These are phyloP conservation scores for Eclectus roratus DNA, from an alignment of 2,113 vertebrate genomes.

Conservation along the genomic window DNA sequence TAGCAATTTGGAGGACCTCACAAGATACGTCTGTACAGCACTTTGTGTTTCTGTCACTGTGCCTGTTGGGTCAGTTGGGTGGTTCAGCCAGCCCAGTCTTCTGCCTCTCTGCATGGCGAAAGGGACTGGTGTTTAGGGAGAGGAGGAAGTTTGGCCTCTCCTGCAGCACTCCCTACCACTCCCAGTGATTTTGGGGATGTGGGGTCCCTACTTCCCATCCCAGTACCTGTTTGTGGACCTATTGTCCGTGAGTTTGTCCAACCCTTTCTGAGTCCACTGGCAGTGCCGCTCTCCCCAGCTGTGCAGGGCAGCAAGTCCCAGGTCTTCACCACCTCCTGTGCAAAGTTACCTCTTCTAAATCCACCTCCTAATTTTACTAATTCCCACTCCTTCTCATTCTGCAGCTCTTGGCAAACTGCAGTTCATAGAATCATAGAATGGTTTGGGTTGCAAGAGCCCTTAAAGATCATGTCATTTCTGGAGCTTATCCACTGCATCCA, in stretches of 20 bases:
- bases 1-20: neutral
- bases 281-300: neutral
- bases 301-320: neutral
- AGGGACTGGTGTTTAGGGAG: neutral
- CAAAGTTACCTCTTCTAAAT: neutral
- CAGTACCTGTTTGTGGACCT: neutral
- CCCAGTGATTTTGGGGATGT: neutral
- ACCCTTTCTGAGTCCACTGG: neutral
- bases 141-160: neutral
- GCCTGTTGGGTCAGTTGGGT: fast-evolving
- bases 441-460: neutral
- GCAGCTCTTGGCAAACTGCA: neutral
- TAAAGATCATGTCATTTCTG: neutral
- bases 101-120: neutral
- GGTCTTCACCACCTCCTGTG: neutral
- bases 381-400: neutral
- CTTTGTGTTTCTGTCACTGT: neutral
- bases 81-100: neutral
- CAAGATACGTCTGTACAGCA: fast-evolving
- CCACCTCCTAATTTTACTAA: neutral
- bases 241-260: neutral
- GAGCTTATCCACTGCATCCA: neutral
- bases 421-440: neutral
- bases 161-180: neutral
- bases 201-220: neutral